A percentile compares a stretch with the other conserved stretches of the same genome.
Evolutionary conservation across 2,113 vertebrate species (phyloP).

Genomic region (Tor tambroides): DNA sequence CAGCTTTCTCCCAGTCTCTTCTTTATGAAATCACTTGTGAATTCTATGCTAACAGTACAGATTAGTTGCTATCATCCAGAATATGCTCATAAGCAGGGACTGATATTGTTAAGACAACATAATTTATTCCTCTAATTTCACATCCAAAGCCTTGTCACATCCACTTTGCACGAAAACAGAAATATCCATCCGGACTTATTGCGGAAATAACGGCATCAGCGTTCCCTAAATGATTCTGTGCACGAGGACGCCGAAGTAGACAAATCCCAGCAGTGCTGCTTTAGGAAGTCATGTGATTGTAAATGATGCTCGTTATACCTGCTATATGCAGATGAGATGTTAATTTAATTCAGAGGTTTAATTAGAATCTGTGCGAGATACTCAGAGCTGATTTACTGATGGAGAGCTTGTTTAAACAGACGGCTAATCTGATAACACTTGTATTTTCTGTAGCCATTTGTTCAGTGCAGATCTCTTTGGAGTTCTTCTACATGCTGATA

Average conservation of each 20-base stretch:
- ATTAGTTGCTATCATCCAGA: not conserved
- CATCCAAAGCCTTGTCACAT: not conserved
- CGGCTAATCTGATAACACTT: constrained; percentile 44
- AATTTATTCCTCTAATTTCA: not conserved
- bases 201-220: not conserved
- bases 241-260: not conserved
- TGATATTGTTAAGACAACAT: not conserved
- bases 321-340: constrained; percentile 56
- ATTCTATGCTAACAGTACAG: not conserved
- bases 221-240: not conserved
- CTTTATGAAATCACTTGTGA: not conserved
- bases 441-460: constrained; percentile 25
- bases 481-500: not conserved
- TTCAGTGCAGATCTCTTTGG: not conserved
- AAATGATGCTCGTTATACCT: constrained; percentile 50
- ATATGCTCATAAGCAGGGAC: not conserved
- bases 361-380: constrained; percentile 44
- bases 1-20: not conserved
- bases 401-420: constrained; percentile 45
- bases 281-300: constrained; percentile 33
- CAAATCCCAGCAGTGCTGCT: constrained; percentile 32
- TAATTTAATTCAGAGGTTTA: constrained; percentile 52
- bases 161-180: not conserved
- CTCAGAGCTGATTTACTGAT: constrained; percentile 40
- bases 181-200: constrained; percentile 18